Evolutionary conservation across 2,113 vertebrate genomes (phyloP), one percentile per base, ranked within the genome.

Genomic region (Hippopotamus amphibius): DNA sequence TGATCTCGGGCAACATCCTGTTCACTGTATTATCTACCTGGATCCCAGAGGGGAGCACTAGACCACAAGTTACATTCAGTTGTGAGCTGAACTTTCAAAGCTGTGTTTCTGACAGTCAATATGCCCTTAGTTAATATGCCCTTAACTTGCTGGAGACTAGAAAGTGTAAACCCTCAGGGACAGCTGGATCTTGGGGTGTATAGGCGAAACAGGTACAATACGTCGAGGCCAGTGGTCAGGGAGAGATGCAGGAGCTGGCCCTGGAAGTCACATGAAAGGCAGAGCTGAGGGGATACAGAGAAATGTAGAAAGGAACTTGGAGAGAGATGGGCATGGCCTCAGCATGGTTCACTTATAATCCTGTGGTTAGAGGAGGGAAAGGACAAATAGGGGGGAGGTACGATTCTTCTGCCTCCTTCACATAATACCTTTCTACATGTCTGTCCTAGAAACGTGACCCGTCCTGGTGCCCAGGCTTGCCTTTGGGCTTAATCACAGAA

Each of bases 31-130:
- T 63, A 16, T 5, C 21, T 21, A 53, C 19, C 17, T 19, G 37
- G 22, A 46, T 46, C 26, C 13, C 37, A 37, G 0, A 4, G 2
- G 12, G 2, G 19, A 21, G 9, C 10, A 7, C 21, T 41, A 37
- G 79, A 76, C 14, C 43, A 12, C 28, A 85, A 55, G 68, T 22
- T n/a, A 26, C 16, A 57, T 19, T 43, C 37, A 15, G 14, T 21
- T 66, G 55, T 19, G 37, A 37, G 11, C 16, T 46, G 9, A 16
- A 15, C 11, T 37, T 68, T 61, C 88, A 43, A 41, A 41, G 26
- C 26, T 24, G 0, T 41, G 10, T 22, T 41, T 46, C 28, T 76
- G 30, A 90, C 7, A 33, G 21, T 57, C 41, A 13, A 37, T 37
- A 37, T 37, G 37, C 37, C 37, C 37, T 12, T 93, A 14, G 26